Conservation (phyloP, 2,797 vertebrate genomes). For the Sebastes reedi region DNA sequence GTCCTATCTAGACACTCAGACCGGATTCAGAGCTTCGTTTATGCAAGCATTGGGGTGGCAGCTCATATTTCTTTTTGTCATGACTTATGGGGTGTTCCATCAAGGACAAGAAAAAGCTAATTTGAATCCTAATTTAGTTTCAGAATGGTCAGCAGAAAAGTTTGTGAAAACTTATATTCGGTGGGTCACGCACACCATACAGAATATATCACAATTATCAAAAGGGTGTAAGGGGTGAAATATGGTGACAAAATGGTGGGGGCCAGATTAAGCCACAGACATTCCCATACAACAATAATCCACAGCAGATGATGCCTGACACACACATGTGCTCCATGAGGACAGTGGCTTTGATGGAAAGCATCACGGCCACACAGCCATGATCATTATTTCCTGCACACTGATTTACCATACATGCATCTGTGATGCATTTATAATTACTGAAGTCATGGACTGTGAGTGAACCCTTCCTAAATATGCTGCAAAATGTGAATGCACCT, state of each 20-base stretch:
- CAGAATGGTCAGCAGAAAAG: background rate
- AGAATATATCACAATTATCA: slow-evolving; percentile 27
- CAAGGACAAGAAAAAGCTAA: background rate
- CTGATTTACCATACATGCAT: slow-evolving; percentile 42
- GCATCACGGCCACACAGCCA: slow-evolving; percentile 42
- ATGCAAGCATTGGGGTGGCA: background rate
- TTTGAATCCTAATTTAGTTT: background rate
- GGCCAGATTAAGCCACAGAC: slow-evolving; percentile 55
- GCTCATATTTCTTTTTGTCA: background rate
- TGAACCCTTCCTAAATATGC: background rate
- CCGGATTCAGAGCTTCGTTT: background rate
- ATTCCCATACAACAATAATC: slow-evolving; percentile 69
- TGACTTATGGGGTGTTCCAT: background rate
- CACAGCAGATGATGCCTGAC: slow-evolving; percentile 70
- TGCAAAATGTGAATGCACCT: background rate
- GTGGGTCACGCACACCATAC: background rate
- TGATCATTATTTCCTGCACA: slow-evolving; percentile 52
- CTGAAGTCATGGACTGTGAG: slow-evolving; percentile 12
- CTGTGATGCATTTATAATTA: slow-evolving; percentile 22
- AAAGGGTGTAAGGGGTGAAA: slow-evolving; percentile 43
- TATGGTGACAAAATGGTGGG: slow-evolving; percentile 63
- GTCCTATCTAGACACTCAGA: slow-evolving; percentile 7
- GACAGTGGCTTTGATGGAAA: slow-evolving; percentile 69
- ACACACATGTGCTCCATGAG: slow-evolving; percentile 64
- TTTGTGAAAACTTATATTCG: background rate